Evolutionary conservation across 2,797 vertebrate genomes (phyloP).

Genomic region (Echeneis naucrates): DNA sequence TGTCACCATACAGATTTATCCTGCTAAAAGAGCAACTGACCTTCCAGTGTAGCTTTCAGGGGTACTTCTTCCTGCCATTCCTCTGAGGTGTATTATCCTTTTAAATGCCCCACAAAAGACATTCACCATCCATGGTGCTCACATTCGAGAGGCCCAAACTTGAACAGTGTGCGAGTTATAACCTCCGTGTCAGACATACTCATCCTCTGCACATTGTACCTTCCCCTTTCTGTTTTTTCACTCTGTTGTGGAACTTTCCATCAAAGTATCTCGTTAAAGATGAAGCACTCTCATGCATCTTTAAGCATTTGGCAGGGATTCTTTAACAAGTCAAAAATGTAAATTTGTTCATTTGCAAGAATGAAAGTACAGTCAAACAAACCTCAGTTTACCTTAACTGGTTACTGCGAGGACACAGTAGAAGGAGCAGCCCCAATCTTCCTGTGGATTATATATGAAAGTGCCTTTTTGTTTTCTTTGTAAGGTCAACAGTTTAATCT

Average conservation of each 20-base stretch:
- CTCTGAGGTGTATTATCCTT: too few species aligned
- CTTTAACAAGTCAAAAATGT: slow-evolving; percentile 8
- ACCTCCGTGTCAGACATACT: slow-evolving; percentile 23
- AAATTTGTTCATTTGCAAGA: neutral
- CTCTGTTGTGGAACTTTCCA: slow-evolving; percentile 77
- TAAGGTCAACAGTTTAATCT: slow-evolving; percentile 12
- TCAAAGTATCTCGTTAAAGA: slow-evolving; percentile 79
- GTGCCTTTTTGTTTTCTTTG: neutral
- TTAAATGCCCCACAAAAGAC: too few species aligned
- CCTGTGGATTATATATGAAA: slow-evolving; percentile 1
- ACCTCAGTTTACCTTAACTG: neutral
- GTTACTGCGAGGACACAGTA: neutral
- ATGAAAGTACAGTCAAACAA: neutral
- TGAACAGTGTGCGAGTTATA: slow-evolving; percentile 32
- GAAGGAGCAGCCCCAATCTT: neutral
- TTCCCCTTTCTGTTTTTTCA: slow-evolving; percentile 32
- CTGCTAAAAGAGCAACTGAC: neutral
- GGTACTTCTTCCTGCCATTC: too few species aligned
- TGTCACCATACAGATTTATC: neutral
- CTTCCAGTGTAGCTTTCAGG: slow-evolving; percentile 1
- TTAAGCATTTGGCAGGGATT: slow-evolving; percentile 75
- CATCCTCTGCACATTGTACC: neutral
- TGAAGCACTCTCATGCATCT: slow-evolving; percentile 78
- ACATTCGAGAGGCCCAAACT: slow-evolving; percentile 12
- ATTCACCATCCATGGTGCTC: too few species aligned